Conservation (phyloP, 2,888 invertebrate genomes). For the Bruchidius siliquastri region DNA sequence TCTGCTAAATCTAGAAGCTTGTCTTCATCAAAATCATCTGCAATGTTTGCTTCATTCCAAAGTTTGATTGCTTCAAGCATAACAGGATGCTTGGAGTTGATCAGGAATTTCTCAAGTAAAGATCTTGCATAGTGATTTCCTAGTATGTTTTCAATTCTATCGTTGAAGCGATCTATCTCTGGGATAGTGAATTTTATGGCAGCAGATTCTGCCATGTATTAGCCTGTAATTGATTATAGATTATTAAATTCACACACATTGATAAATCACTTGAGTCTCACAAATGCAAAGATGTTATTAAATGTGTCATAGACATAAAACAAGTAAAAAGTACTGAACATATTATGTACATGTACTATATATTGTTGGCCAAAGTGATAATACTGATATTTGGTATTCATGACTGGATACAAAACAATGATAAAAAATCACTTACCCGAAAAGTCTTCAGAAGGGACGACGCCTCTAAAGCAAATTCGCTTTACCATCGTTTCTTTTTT, state of each 20-base stretch:
- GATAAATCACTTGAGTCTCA: no score
- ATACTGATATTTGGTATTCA: no score
- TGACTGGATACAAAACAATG: no score
- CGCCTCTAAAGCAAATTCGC: not conserved
- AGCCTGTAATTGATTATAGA: conserved; percentile 12
- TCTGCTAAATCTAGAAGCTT: conserved; percentile 29
- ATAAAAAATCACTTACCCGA: not conserved
- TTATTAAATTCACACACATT: no score
- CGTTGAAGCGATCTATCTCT: conserved; percentile 30
- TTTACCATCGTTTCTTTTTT: conserved; percentile 1
- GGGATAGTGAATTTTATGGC: conserved; percentile 22
- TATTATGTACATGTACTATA: no score
- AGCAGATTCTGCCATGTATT: conserved; percentile 19
- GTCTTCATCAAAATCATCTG: conserved; percentile 26
- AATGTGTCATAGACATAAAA: no score
- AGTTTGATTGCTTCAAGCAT: conserved; percentile 23
- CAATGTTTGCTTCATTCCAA: conserved; percentile 26
- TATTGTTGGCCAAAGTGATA: no score
- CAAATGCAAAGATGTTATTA: no score
- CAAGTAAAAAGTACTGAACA: no score
- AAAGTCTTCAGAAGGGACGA: not conserved
- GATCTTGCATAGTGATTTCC: conserved; percentile 21
- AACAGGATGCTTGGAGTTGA: conserved; percentile 14
- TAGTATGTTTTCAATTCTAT: conserved; percentile 30
- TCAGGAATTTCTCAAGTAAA: conserved; percentile 15